These are phyloP conservation scores for Malacoctenus gilli DNA, from an alignment of 2,797 vertebrate species.

Conservation along the genomic window DNA sequence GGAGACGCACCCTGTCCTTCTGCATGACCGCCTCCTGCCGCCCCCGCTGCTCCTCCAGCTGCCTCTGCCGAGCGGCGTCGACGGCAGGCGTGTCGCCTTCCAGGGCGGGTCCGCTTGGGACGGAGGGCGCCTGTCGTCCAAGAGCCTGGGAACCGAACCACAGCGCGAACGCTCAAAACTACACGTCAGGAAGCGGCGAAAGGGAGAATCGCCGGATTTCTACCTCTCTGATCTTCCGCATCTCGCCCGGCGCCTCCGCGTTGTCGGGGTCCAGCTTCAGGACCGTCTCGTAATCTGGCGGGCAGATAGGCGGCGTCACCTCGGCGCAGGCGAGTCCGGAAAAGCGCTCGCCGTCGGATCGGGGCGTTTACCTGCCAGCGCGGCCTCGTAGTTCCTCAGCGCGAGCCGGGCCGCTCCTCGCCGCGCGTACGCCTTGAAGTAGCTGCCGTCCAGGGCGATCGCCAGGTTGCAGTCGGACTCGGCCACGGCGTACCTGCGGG, in stretches of 20 bases:
- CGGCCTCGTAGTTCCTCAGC: conserved; percentile 85
- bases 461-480: conserved; percentile 97
- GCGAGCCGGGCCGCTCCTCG: conserved; percentile 89
- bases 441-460: conserved; percentile 88
- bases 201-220: not conserved
- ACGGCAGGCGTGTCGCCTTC: conserved; percentile 14
- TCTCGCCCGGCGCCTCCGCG: conserved; percentile 88
- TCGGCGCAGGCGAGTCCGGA: not conserved
- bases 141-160: conserved; percentile 79
- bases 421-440: conserved; percentile 87
- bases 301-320: conserved; percentile 4
- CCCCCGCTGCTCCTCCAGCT: conserved; percentile 79
- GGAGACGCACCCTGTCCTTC: conserved; percentile 95
- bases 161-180: too few relatives aligned
- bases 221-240: conserved; percentile 89
- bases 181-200: too few relatives aligned
- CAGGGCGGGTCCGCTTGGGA: conserved; percentile 36
- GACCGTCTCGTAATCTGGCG: conserved; percentile 91
- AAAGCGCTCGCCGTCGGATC: fast-evolving
- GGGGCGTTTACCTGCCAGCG: conserved; percentile 86
- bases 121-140: conserved; percentile 40
- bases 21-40: conserved; percentile 89
- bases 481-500: conserved; percentile 88
- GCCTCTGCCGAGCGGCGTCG: conserved; percentile 67
- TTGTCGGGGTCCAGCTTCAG: conserved; percentile 89